Percentiles rank a stretch among this genome's conserved stretches.
Conservation (phyloP, 2,113 vertebrate genomes). For the Ceratotherium simum region DNA sequence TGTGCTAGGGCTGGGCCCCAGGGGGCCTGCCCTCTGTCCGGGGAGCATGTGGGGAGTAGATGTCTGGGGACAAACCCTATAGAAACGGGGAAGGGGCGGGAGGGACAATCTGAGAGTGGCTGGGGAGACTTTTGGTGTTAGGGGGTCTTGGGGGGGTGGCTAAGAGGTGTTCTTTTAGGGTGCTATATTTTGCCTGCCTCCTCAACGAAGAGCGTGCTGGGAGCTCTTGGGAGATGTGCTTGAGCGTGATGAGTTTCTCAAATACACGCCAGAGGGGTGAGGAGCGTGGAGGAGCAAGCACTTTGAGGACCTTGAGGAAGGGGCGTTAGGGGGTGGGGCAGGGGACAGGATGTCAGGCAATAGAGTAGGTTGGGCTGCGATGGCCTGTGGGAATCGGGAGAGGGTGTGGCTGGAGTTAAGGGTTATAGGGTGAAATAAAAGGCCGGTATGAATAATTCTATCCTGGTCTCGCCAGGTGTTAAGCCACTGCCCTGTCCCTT, state of each 20-base stretch:
- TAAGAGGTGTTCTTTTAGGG: neutral
- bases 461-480: neutral
- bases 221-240: neutral
- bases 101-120: neutral
- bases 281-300: neutral
- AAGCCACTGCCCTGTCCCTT: neutral
- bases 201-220: neutral
- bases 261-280: too few relatives aligned
- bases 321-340: neutral
- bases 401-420: neutral
- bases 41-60: neutral
- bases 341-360: neutral
- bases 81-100: neutral
- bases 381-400: neutral
- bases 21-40: accelerated
- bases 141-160: neutral
- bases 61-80: neutral
- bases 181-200: neutral
- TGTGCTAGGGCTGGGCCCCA: neutral
- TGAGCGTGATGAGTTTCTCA: neutral
- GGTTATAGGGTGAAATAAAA: neutral
- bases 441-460: accelerated
- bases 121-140: neutral
- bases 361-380: neutral
- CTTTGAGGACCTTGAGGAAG: neutral